Conservation (phyloP, 1,140 invertebrate species). For the Druon quercuslanigerum region DNA sequence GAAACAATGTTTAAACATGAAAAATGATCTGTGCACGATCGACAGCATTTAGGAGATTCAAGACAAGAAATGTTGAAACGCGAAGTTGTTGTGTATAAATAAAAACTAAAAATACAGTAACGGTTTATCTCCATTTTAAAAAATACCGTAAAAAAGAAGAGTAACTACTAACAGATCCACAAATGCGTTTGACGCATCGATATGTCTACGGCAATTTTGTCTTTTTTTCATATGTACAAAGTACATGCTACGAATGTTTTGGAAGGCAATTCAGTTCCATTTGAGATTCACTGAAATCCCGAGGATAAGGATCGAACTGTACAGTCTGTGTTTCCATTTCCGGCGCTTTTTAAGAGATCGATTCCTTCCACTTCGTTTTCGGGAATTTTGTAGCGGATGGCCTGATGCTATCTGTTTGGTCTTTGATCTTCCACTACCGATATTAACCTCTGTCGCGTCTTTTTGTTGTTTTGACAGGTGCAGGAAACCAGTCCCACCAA, state of each 20-base stretch:
- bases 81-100: conserved; percentile 41
- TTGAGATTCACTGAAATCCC: background rate
- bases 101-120: conserved; percentile 45
- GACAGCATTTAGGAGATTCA: conserved; percentile 30
- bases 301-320: conserved; percentile 2
- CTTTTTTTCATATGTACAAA: conserved; percentile 30
- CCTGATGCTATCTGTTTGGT: conserved; percentile 53
- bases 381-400: conserved; percentile 21
- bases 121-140: conserved; percentile 16
- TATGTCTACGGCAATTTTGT: conserved; percentile 23
- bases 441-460: conserved; percentile 85
- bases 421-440: conserved; percentile 82
- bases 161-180: conserved; percentile 14
- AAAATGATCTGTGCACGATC: conserved; percentile 30
- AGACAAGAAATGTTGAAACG: conserved; percentile 29
- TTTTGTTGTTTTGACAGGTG: conserved; percentile 92
- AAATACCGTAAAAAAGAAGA: conserved; percentile 3
- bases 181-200: conserved; percentile 19
- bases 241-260: conserved; percentile 19
- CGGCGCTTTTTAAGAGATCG: conserved; percentile 44
- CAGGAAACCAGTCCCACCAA: conserved; percentile 89
- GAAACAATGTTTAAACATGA: conserved; percentile 27
- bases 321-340: conserved; percentile 17
- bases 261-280: conserved; percentile 26
- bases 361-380: conserved; percentile 30